Evolutionary conservation across 2,888 invertebrate genomes (phyloP).

Genomic region (Hydropsyche betteni): DNA sequence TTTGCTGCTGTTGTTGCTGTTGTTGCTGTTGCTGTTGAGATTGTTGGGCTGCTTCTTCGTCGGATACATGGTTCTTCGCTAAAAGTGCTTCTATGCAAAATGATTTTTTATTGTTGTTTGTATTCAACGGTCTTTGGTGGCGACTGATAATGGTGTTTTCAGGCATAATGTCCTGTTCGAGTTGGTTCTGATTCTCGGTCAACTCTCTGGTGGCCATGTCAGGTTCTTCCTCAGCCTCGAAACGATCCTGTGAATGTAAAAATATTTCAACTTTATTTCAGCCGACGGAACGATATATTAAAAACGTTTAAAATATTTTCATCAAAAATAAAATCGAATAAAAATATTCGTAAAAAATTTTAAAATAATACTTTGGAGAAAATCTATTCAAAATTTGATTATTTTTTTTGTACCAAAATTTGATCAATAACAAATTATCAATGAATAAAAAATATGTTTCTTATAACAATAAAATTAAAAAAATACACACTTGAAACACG

Average conservation of each 20-base stretch:
- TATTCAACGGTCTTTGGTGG: conserved; percentile 55
- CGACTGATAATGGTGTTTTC: conserved; percentile 60
- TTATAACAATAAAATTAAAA: neutral
- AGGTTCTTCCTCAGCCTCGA: conserved; percentile 57
- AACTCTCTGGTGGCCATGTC: conserved; percentile 54
- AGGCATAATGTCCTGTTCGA: conserved; percentile 22
- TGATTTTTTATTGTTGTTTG: conserved; percentile 69
- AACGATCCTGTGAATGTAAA: neutral
- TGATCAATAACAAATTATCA: too few species aligned
- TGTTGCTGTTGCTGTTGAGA: conserved; percentile 55
- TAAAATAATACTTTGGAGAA: too few species aligned
- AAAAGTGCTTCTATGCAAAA: conserved; percentile 92
- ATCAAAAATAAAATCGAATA: too few species aligned
- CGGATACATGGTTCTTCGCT: conserved; percentile 66
- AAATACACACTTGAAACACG: conserved; percentile 25
- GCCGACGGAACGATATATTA: too few species aligned
- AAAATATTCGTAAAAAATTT: too few species aligned
- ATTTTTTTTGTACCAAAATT: too few species aligned
- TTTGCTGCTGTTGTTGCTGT: conserved; percentile 56
- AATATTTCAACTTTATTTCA: too few species aligned
- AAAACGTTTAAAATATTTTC: too few species aligned
- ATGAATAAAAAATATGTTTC: too few species aligned
- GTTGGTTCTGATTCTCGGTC: conserved; percentile 28
- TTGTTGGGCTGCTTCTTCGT: conserved; percentile 55
- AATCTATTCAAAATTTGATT: too few species aligned